Base-by-base conservation (phyloP, 23 tunicate species). In the Halocynthia aurantium region DNA sequence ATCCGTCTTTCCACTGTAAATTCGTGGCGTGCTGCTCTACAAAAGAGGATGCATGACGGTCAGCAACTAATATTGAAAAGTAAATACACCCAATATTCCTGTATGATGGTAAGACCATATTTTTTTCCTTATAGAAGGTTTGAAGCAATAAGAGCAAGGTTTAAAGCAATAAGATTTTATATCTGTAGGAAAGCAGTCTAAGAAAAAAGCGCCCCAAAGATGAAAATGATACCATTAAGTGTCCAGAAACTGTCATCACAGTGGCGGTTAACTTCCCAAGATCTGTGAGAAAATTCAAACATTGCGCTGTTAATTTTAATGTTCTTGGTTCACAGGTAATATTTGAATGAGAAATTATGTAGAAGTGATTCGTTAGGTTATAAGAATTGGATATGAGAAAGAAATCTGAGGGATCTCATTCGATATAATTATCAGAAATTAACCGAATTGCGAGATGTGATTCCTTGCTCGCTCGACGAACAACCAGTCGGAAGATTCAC, bases 301-400 rank as follows among this genome's bases (percentile, higher is more conserved):
- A 84, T 56, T 77, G 72, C 60, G 61, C 81, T 57, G 71, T 83
- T 51, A 81, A 86, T 13, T 86, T 77, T 67, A 67, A 64, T 10
- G 85, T 80, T 10, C 85, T 92, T 9, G 98, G 92, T 52, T 89
- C 89, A 9, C 98, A 92, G 84, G 95, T 88, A 57, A 70, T 65
- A 31, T 31, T 31, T 31, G 44, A 31, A 31, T 0, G 2, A 31
- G 44, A 31, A 31, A 31, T 31, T 31, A 31, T 31, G 44, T 31
- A 31, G 10, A 7, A 15, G 18, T 68, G 22, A 31, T 31, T 31
- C 4, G 2, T 31, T 31, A 31, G 44, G 44, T 31, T 31, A 31
- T 31, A 31, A 31, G 44, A 4, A 31, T 31, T 0, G 44, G 44
- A 31, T 31, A 31, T 31, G 44, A 31, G 44, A 31, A n/a, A 31